Evolutionary conservation across 2,888 invertebrate genomes (phyloP), one percentile per base, ranked within the genome.

Genomic region (Calameuta pallipes): DNA sequence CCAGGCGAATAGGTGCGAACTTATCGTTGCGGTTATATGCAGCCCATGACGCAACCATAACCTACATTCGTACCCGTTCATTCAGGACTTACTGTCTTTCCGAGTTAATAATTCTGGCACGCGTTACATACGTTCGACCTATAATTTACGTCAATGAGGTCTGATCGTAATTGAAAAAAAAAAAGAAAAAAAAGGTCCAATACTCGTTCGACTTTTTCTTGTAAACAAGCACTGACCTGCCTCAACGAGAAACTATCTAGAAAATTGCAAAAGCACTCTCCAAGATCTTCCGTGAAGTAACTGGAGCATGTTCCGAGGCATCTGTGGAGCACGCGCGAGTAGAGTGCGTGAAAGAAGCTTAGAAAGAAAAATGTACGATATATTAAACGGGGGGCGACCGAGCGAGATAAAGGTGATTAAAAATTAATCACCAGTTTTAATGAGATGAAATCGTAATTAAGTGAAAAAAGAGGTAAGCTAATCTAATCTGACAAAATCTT

Each of bases 1-100:
- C 88, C 88, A 86, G 85, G 86, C 86, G 87, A 89, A 88, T 89
- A 87, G 85, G 84, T 87, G 87, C 86, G 81, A 89, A 89, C 88
- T 87, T 82, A 83, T 83, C 79, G 77, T 77, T 77, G 69, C 79
- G 80, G 30, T n/a, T 41, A 70, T 41, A 37, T 69, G 13, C 79
- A 34, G 76, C 76, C 81, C 80, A 82, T 85, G 85, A 86, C 83
- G 85, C 83, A 85, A 86, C 83, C 84, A 83, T 85, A 85, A 85
- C 86, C 85, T 85, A 85, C 85, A 85, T 85, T 84, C 85, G 80
- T 34, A 33, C 82, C 80, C 80, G 83, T 83, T 82, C 36, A 74
- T 74, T 74, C 74, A 74, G 74, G 37, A 74, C n/a, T 30, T 11
- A 71, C 71, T 56, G 56, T 56, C 56, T 23, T 56, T 56, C 9